Conservation (phyloP, 2,888 invertebrate genomes). For the Didymodactylos carnosus region DNA sequence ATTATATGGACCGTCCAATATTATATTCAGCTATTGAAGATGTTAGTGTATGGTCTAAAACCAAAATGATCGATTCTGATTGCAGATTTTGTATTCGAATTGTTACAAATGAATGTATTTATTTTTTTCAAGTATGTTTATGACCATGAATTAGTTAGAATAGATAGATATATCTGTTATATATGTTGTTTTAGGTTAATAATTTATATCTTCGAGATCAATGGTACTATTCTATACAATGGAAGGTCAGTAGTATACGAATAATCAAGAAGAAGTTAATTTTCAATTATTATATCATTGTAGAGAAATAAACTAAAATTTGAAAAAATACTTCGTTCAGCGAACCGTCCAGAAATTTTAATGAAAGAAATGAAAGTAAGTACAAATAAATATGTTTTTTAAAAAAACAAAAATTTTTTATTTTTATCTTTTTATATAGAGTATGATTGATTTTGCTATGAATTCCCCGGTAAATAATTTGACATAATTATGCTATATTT, state of each 20-base stretch:
- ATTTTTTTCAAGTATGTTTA: not conserved
- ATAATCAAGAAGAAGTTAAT: no score
- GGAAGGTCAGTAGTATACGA: slow-evolving; percentile 37
- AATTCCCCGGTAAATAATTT: no score
- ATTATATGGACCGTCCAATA: not conserved
- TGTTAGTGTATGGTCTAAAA: not conserved
- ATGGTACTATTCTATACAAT: slow-evolving; percentile 58
- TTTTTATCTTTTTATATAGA: slow-evolving; percentile 35
- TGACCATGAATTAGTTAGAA: not conserved
- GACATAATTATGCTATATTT: no score
- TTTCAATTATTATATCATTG: no score
- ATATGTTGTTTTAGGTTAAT: slow-evolving; percentile 44
- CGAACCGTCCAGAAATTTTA: slow-evolving; percentile 50
- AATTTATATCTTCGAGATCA: slow-evolving; percentile 61
- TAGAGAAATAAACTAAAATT: slow-evolving; percentile 51
- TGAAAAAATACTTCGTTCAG: slow-evolving; percentile 47
- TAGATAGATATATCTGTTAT: not conserved
- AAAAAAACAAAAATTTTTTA: not conserved
- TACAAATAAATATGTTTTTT: not conserved
- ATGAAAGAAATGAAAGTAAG: slow-evolving; percentile 54
- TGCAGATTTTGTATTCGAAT: not conserved
- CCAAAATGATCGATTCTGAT: not conserved
- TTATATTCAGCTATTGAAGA: not conserved
- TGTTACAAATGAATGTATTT: not conserved
- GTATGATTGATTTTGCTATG: slow-evolving; percentile 54